Percentiles rank a stretch among this genome's conserved stretches.
These are phyloP conservation scores for Lagodon rhomboides DNA, from an alignment of 2,797 vertebrate species.

Conservation along the genomic window DNA sequence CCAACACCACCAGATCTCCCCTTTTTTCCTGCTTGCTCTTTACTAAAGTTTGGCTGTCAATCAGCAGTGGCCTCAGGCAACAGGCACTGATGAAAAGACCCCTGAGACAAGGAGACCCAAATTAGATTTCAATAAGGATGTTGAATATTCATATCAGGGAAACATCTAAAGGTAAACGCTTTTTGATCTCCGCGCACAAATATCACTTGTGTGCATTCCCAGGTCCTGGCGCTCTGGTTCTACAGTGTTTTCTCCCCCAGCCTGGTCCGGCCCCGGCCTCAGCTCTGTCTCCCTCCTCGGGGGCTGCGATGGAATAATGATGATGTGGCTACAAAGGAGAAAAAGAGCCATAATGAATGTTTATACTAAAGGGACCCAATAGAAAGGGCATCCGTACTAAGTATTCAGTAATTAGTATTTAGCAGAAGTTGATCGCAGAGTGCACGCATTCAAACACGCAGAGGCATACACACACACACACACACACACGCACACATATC, in stretches of 20 bases:
- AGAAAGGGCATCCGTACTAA: conserved; percentile 89
- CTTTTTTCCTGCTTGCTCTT: conserved; percentile 81
- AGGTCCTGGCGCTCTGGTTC: conserved; percentile 86
- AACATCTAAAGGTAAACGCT: conserved; percentile 96
- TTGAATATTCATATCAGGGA: conserved; percentile 97
- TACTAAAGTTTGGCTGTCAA: conserved; percentile 95
- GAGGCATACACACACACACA: conserved; percentile 37
- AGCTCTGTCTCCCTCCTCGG: conserved; percentile 78
- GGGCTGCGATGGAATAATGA: conserved; percentile 86
- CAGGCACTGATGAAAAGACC: conserved; percentile 99
- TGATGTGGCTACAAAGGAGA: conserved; percentile 86
- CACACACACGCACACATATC: conserved; percentile 46
- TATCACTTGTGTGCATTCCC: conserved; percentile 89
- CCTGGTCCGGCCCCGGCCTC: conserved; percentile 78
- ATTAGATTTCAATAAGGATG: conserved; percentile 99
- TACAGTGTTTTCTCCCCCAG: conserved; percentile 78
- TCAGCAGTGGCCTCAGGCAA: conserved; percentile 94
- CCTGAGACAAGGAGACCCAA: conserved; percentile 96
- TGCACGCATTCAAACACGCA: conserved; percentile 66
- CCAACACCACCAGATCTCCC: conserved; percentile 78
- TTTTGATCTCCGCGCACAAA: conserved; percentile 91
- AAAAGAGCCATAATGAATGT: conserved; percentile 88
- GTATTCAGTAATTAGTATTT: conserved; percentile 90
- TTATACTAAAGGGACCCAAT: conserved; percentile 90
- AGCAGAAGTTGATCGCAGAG: conserved; percentile 84